Base-by-base conservation (phyloP, 2,797 vertebrate genomes). In the Microtus obscurus region DNA sequence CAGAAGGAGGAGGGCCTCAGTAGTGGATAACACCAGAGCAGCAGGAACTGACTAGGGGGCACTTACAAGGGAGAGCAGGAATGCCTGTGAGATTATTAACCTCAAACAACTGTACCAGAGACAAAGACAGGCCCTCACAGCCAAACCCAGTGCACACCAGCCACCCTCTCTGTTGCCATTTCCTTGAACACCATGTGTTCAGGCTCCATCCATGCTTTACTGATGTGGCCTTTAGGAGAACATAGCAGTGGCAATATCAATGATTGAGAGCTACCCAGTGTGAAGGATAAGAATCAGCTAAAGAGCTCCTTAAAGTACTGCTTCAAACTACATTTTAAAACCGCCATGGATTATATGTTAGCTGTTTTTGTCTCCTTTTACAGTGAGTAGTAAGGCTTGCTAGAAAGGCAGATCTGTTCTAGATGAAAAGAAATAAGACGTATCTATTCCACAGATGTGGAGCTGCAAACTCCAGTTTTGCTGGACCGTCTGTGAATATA, bases 91-190 rank as follows among this genome's bases (percentile, higher is more conserved):
- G 48, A 43, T 59, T 9, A 29, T 37, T 6, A 25, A 43, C 14
- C 45, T 90, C 89, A 94, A 40, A 77, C 37, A 73, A 73, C 81
- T 87, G 14, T 34, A 19, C 45, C 73, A 95, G 81, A 56, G 81
- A 25, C 27, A 43, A 88, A 37, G 17, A 11, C 43, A 69, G n/a
- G 21, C 34, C 67, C 37, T 6, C 2, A n/a, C 29, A 40, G 27
- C 5, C 73, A 56, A 85, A 51, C 14, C 21, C 29, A 59, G 34
- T 14, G n/a, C 31, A 37, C 23, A 14, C 25, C 27, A 78, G 29
- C 31, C 45, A 27, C 10, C 45, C 5, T 94, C 17, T 87, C 56
- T 56, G 40, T 27, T 61, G 73, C 27, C 12, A 2, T n/a, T 80
- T 65, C 43, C 10, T 23, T 67, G 77, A 92, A 77, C 7, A 31